Base-by-base conservation (phyloP, 2,113 vertebrate species). In the Anguilla rostrata region DNA sequence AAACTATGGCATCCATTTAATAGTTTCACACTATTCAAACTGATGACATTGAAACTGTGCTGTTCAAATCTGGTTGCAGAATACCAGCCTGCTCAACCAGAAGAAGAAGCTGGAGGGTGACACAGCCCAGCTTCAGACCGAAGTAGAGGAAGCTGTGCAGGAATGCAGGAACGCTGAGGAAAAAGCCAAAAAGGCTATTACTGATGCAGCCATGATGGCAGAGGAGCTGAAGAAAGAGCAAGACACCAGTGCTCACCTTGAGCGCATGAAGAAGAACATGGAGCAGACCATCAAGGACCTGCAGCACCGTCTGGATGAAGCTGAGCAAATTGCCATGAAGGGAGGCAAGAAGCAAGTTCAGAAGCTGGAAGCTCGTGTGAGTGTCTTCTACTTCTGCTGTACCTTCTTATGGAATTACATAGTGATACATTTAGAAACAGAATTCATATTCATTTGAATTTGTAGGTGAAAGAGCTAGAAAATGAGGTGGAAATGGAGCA, bases 231-330 rank as follows among this genome's bases (percentile, higher is more conserved):
- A 96, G 92, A 96, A 95, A 86, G 94, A 96, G 86, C 93, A 95
- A 88, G 94, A 95, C 39, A 94, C 94, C 39, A 96, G 91, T 86
- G 94, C 93, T 89, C 95, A 96, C 90, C 92, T 96, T 90, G 96
- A 96, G 91, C 82, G 95, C 15, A 97, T 97, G 96, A 97, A 96
- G 94, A 97, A 97, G 95, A 97, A 97, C 95, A 95, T 95, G 96
- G 96, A 97, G 89, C 96, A 97, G 91, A 97, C 95, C 86, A 95
- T 97, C 78, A 96, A 96, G 89, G 96, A 97, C 91, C 94, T 97
- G 89, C 96, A 97, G 95, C 90, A 96, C 90, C 90, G 96, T 4
- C 81, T 97, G 93, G 96, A 96, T 0, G 96, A 97, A 93, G 96
- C 96, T 0, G 96, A 97, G 92, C 97, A 97, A 92, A 86, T 97